Conservation (phyloP, 2,888 invertebrate genomes). For the Heliconius ethilla region DNA sequence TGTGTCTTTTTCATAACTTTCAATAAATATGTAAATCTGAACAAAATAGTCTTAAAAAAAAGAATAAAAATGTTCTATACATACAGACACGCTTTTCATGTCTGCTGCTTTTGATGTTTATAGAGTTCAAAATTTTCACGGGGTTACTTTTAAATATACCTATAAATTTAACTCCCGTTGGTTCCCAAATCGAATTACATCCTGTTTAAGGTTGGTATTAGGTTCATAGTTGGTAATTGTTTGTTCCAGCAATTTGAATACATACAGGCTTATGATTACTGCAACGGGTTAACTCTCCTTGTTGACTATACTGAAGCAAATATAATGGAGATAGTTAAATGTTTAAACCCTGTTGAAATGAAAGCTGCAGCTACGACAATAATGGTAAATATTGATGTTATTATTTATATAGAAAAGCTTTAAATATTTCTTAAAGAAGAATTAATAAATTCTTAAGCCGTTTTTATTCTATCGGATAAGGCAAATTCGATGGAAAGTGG, state of each 20-base stretch:
- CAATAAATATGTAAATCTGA: too few relatives aligned
- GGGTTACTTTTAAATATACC: neutral
- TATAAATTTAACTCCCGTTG: neutral
- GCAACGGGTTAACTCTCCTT: conserved; percentile 37
- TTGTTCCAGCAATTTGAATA: conserved; percentile 43
- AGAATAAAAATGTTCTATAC: neutral
- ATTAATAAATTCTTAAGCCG: too few relatives aligned
- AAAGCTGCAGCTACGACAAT: neutral
- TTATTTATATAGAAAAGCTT: too few relatives aligned
- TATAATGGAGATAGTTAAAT: conserved; percentile 38
- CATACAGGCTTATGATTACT: conserved; percentile 43
- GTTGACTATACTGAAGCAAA: conserved; percentile 40
- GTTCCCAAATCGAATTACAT: neutral
- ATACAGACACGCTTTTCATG: neutral
- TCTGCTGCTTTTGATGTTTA: neutral
- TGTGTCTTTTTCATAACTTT: too few relatives aligned
- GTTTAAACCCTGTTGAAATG: conserved; percentile 31
- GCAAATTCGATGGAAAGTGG: too few relatives aligned
- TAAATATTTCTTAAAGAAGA: too few relatives aligned
- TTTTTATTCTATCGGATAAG: too few relatives aligned
- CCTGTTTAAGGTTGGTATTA: neutral
- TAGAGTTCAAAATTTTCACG: neutral
- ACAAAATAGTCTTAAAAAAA: too few relatives aligned
- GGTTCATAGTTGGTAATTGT: neutral
- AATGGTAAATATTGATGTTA: neutral